Evolutionary conservation across 2,797 vertebrate genomes (phyloP), one percentile per base, ranked within the genome.

Genomic region (Gallinago stenura): DNA sequence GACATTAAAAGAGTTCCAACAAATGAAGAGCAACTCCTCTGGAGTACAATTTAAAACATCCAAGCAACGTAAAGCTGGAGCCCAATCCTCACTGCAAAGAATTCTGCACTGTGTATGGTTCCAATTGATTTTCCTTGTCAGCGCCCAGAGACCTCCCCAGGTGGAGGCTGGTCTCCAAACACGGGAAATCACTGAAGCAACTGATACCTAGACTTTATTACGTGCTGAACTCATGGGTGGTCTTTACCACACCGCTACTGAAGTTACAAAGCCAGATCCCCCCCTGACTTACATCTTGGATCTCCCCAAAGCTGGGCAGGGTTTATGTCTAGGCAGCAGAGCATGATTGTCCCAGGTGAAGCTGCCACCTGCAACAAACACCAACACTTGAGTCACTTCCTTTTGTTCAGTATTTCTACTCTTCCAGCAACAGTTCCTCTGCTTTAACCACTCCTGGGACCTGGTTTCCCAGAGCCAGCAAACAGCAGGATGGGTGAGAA

Each of bases 121-220:
- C 86, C 69, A 81, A 76, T 18, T 58, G 51, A 58, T 78, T 86
- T 69, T 61, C 82, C 46, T 39, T 37, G 41, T 66, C 87, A 31
- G 62, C 1, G 7, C 58, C 3, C 12, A 71, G 37, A 45, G 64
- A 83, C 83, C 65, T 81, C 76, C 82, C 46, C 71, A 72, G 73
- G 89, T 90, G 66, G 41, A 43, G 26, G 76, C 90, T 85, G 93
- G 83, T 95, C 90, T 89, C 62, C 78, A 80, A 90, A 90, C 89
- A 53, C 13, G 54, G 64, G 65, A 81, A 91, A 88, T 83, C 87
- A 86, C 71, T 71, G 64, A 93, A 75, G 73, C 77, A 89, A 45
- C 71, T 20, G 64, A 82, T 69, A 91, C 45, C 60, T 30, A 61
- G 21, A 26, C 31, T 89, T 69, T 45, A 80, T 20, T 39, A 33